A percentile compares a stretch with the other conserved stretches of the same genome.
phyloP scores from a whole-genome alignment of 2,888 invertebrate species.

The Tupiocoris notatus region DNA sequence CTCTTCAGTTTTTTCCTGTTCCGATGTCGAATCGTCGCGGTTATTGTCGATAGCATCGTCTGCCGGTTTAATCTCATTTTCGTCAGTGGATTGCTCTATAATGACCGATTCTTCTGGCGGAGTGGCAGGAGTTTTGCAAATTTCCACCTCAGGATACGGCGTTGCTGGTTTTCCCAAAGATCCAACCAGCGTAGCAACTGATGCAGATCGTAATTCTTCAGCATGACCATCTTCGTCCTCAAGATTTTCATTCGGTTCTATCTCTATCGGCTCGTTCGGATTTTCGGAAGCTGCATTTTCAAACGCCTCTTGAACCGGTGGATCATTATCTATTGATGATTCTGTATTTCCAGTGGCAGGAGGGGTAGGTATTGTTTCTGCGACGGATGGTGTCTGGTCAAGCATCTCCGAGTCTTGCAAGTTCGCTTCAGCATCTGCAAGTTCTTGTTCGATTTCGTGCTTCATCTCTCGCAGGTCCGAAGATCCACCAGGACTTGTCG shows the following conservation, averaged over 20 bases:
- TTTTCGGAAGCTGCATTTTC: constrained; percentile 1
- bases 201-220: constrained; percentile 4
- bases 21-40: neutral
- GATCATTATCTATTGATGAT: neutral
- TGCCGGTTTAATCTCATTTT: neutral
- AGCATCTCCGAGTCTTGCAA: neutral
- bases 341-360: constrained; percentile 1
- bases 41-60: neutral
- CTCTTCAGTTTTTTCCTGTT: neutral
- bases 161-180: constrained; percentile 17
- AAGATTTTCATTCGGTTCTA: neutral
- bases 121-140: neutral
- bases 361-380: neutral
- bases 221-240: too few relatives aligned
- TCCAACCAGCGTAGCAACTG: neutral
- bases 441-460: constrained; percentile 29
- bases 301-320: neutral
- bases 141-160: constrained; percentile 9
- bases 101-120: constrained; percentile 11
- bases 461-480: constrained; percentile 22
- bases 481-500: constrained; percentile 8
- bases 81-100: constrained; percentile 6
- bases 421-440: neutral
- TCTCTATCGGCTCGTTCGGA: neutral
- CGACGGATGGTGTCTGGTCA: neutral